A percentile compares a stretch with the other conserved stretches of the same genome.
Conservation (phyloP, 2,888 invertebrate genomes). For the Lepidocyrtoides sp. region DNA sequence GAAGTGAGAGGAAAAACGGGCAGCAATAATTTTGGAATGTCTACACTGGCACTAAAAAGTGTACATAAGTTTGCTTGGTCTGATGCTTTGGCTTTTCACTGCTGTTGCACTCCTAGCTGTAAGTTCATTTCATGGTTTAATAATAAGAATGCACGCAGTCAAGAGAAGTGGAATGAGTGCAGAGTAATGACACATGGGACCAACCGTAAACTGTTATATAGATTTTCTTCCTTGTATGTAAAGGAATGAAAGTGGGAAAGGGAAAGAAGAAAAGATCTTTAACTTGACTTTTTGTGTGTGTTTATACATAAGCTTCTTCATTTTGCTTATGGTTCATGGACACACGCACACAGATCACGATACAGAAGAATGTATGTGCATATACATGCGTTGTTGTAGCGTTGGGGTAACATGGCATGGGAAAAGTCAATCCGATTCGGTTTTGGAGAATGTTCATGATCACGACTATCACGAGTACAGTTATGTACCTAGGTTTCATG, state of each 20-base stretch:
- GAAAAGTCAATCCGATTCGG: constrained; percentile 50
- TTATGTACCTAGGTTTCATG: background rate
- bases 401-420: constrained; percentile 46
- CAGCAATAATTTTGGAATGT: constrained; percentile 50
- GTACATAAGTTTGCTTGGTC: background rate
- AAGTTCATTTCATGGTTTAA: constrained; percentile 71
- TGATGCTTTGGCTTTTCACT: background rate
- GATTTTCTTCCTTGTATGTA: no score
- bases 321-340: constrained; percentile 65
- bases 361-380: background rate
- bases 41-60: background rate
- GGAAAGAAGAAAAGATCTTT: constrained; percentile 52
- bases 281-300: constrained; percentile 64
- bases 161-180: constrained; percentile 23
- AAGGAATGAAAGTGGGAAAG: constrained; percentile 59
- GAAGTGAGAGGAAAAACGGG: constrained; percentile 28
- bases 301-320: background rate
- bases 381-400: constrained; percentile 1
- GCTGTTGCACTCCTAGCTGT: background rate
- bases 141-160: constrained; percentile 60
- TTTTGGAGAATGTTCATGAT: background rate
- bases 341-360: constrained; percentile 69
- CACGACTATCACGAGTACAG: no score
- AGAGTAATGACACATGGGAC: constrained; percentile 76
- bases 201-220: background rate